phyloP scores from a whole-genome alignment of 2,797 vertebrate genomes.

The Eulemur albifrons region DNA sequence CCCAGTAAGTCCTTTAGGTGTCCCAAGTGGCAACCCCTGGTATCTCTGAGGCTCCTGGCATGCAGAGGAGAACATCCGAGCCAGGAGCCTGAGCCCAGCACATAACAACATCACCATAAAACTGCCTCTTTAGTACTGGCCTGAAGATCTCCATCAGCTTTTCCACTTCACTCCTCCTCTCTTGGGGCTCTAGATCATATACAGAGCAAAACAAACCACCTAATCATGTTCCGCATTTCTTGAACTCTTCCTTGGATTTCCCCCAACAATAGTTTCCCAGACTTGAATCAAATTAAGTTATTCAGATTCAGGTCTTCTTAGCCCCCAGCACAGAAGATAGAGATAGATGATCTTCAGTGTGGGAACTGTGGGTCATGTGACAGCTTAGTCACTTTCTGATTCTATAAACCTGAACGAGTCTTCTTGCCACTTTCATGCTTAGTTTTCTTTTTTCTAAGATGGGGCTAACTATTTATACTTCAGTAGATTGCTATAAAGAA shows the following conservation, averaged over 20 bases:
- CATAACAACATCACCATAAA: not conserved
- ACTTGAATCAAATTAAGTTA: not conserved
- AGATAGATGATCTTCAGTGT: not conserved
- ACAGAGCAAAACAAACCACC: not conserved
- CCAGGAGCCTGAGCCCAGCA: not conserved
- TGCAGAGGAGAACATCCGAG: not conserved
- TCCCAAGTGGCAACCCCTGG: not conserved
- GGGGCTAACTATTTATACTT: not conserved
- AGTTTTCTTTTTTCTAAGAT: slow-evolving; percentile 1
- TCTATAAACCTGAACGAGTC: not conserved
- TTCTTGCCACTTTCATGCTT: not conserved
- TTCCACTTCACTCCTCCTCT: not conserved
- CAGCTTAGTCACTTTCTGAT: not conserved
- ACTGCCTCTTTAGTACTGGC: not conserved
- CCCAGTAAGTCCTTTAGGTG: not conserved
- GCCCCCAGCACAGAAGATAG: not conserved
- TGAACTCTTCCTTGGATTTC: not conserved
- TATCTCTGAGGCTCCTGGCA: not conserved
- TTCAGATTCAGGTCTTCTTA: not conserved
- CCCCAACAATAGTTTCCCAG: not conserved
- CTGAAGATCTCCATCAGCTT: not conserved
- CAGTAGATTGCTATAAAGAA: not conserved
- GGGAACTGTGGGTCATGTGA: not conserved
- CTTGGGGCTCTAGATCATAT: not conserved
- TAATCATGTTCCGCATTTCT: not conserved